Conservation (phyloP, 92 coral and sea anemone species). For the Bergia puertoricense region DNA sequence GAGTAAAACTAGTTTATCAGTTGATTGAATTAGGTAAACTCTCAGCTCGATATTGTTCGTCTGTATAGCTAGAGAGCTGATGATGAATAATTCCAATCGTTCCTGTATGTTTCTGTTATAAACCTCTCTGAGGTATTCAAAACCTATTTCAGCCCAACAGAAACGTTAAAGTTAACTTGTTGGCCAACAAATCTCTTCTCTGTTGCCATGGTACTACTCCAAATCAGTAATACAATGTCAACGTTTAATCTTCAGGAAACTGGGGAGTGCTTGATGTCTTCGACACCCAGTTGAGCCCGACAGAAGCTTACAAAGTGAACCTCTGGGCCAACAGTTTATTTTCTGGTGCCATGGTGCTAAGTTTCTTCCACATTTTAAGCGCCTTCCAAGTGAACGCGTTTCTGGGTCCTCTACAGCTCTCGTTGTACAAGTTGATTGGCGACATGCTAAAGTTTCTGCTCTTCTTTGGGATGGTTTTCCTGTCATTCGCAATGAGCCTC, state of each 20-base stretch:
- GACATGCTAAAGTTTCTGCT: conserved; percentile 78
- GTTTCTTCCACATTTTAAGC: conserved; percentile 64
- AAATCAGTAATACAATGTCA: neutral
- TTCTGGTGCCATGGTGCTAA: conserved; percentile 67
- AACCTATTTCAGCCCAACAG: conserved; percentile 33
- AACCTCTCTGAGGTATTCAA: neutral
- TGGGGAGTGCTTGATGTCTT: conserved; percentile 52
- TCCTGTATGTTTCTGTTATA: too few relatives aligned
- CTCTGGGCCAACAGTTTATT: conserved; percentile 61
- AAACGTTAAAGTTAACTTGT: conserved; percentile 33
- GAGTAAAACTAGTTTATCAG: neutral
- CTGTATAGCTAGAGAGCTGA: too few relatives aligned
- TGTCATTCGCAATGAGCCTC: conserved; percentile 80
- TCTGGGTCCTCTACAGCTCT: conserved; percentile 82
- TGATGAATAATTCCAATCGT: too few relatives aligned
- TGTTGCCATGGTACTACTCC: neutral
- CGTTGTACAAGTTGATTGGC: conserved; percentile 67
- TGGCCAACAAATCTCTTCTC: conserved; percentile 52
- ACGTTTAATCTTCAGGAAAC: conserved; percentile 23
- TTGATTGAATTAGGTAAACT: neutral
- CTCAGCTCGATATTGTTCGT: too few relatives aligned
- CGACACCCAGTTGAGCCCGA: conserved; percentile 36
- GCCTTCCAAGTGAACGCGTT: conserved; percentile 67
- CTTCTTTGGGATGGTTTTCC: conserved; percentile 68
- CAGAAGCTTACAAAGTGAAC: conserved; percentile 43